phyloP scores from a whole-genome alignment of 2,888 invertebrate genomes.

The Lasioglossum morio region DNA sequence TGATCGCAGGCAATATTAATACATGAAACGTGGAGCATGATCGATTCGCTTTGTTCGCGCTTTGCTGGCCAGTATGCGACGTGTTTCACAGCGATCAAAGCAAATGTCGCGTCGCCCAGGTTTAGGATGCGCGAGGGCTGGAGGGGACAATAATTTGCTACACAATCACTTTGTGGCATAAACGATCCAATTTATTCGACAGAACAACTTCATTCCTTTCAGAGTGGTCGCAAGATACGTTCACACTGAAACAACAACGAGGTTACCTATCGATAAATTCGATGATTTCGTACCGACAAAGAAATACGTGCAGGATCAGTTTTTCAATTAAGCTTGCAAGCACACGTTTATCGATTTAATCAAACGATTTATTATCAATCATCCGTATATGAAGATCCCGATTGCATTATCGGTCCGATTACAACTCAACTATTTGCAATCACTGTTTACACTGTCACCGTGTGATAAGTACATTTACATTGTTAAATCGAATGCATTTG shows the following conservation, averaged over 20 bases:
- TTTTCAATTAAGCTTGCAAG: not conserved
- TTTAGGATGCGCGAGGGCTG: conserved; percentile 32
- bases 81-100: not conserved
- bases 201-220: conserved; percentile 40
- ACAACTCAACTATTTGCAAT: not conserved
- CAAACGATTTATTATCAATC: not conserved
- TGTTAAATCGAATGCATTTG: not conserved
- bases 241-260: not conserved
- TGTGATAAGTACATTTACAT: not conserved
- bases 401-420: not conserved
- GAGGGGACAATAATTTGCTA: conserved; percentile 45
- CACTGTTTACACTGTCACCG: not conserved
- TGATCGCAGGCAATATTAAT: not conserved
- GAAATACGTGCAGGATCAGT: not conserved
- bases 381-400: not conserved
- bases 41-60: not conserved
- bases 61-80: not conserved
- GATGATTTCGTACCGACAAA: not conserved
- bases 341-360: not conserved
- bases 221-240: conserved; percentile 5
- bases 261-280: not conserved
- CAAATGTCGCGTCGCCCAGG: conserved; percentile 6
- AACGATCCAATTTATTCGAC: conserved; percentile 47
- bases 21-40: not conserved
- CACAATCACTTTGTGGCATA: conserved; percentile 30